Evolutionary conservation across 2,113 vertebrate genomes (phyloP).

Genomic region (Panthera tigris): DNA sequence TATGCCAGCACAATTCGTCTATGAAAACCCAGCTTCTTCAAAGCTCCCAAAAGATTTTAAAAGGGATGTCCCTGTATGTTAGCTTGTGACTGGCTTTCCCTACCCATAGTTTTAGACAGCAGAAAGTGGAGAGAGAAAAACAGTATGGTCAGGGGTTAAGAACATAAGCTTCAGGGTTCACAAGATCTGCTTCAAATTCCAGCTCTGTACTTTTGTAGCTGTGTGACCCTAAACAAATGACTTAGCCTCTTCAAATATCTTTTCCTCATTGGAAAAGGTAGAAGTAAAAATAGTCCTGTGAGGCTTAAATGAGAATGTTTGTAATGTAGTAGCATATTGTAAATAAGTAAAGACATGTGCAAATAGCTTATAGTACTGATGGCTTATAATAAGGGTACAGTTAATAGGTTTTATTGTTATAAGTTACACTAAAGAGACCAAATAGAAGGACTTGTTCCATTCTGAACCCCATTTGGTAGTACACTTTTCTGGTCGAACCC

Average conservation of each 20-base stretch:
- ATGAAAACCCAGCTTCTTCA: slow-evolving; percentile 33
- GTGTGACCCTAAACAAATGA: slow-evolving; percentile 7
- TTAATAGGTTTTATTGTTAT: slow-evolving; percentile 35
- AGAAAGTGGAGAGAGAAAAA: neutral
- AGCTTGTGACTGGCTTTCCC: neutral
- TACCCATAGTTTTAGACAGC: slow-evolving; percentile 1
- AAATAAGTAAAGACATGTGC: neutral
- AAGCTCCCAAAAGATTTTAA: slow-evolving; percentile 14
- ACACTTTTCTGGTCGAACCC: neutral
- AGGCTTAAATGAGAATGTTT: slow-evolving; percentile 27
- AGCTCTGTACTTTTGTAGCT: neutral
- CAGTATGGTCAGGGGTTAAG: neutral
- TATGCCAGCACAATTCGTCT: slow-evolving; percentile 22
- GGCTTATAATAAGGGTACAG: neutral
- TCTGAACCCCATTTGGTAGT: neutral
- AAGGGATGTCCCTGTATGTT: neutral
- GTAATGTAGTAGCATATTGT: neutral
- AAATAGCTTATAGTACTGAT: neutral
- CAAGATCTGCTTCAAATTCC: neutral
- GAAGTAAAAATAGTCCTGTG: slow-evolving; percentile 32
- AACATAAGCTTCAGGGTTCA: neutral
- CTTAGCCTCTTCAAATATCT: neutral
- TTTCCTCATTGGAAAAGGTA: slow-evolving; percentile 29
- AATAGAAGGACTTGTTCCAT: neutral
- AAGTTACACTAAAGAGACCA: neutral